These are phyloP conservation scores for Drosophila mayaguana DNA, from an alignment of 2,888 invertebrate species.

Conservation along the genomic window DNA sequence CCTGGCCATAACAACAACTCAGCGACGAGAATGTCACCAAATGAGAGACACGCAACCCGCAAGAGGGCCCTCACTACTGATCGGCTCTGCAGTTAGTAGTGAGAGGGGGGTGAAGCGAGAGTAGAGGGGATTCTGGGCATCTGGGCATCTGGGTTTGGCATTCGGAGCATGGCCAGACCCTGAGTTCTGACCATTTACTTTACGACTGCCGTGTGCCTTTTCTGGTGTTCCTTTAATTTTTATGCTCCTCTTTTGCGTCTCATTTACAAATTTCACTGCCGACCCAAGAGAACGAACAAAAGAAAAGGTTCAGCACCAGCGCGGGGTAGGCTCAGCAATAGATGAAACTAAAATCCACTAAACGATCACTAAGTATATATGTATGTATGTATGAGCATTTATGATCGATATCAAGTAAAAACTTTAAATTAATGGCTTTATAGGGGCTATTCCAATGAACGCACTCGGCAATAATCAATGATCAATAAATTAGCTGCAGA, in stretches of 20 bases:
- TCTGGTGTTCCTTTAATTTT: conserved; percentile 63
- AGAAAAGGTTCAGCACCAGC: conserved; percentile 7
- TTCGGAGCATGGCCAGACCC: conserved; percentile 2
- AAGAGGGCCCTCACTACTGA: conserved; percentile 22
- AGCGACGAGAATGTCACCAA: conserved; percentile 75
- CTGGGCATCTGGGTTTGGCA: conserved; percentile 1
- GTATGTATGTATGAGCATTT: too few relatives aligned
- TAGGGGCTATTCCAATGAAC: too few relatives aligned
- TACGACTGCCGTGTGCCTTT: conserved; percentile 67
- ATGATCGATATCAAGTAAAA: not conserved
- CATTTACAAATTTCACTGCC: conserved; percentile 63
- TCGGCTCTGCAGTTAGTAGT: not conserved
- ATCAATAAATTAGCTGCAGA: not conserved
- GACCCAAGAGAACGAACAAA: not conserved
- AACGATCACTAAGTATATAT: not conserved
- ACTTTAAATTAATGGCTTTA: not conserved
- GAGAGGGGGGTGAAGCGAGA: too few relatives aligned
- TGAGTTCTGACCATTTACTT: conserved; percentile 66
- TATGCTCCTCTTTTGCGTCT: conserved; percentile 59
- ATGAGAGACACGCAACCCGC: conserved; percentile 57
- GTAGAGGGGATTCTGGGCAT: too few relatives aligned
- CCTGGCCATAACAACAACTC: conserved; percentile 71
- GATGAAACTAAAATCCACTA: conserved; percentile 1
- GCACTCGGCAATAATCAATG: too few relatives aligned
- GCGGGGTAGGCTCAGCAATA: not conserved